phyloP scores from a whole-genome alignment of 2,797 vertebrate species.

The Malacoctenus gilli region DNA sequence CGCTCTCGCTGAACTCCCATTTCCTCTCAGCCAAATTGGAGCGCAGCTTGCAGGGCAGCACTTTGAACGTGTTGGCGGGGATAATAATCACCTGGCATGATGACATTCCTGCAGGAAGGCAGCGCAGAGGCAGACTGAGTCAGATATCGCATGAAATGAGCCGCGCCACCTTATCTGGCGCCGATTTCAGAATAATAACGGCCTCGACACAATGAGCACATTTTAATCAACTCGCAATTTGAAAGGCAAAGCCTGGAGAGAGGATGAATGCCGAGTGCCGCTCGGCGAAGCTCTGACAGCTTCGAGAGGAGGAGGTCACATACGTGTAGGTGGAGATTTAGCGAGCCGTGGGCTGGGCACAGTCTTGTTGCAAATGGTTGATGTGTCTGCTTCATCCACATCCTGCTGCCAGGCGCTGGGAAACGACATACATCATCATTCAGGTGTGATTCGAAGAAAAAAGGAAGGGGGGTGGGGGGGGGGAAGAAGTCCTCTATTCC shows the following conservation, averaged over 20 bases:
- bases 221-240: slow-evolving; percentile 19
- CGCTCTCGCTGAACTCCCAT: slow-evolving; percentile 84
- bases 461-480: no score
- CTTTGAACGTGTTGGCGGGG: slow-evolving; percentile 86
- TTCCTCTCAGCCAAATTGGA: slow-evolving; percentile 90
- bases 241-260: slow-evolving; percentile 1
- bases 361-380: slow-evolving; percentile 75
- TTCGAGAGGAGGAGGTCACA: slow-evolving; percentile 48
- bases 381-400: slow-evolving; percentile 84
- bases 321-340: slow-evolving; percentile 75
- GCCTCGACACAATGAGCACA: slow-evolving; percentile 4
- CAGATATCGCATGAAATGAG: slow-evolving; percentile 24
- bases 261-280: slow-evolving; percentile 5
- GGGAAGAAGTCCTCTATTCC: not conserved
- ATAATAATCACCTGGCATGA: slow-evolving; percentile 84
- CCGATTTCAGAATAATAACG: slow-evolving; percentile 20
- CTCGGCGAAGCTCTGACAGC: slow-evolving; percentile 22
- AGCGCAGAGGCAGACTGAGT: slow-evolving; percentile 20
- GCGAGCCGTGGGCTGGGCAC: slow-evolving; percentile 51
- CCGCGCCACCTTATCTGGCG: not conserved
- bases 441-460: slow-evolving; percentile 2
- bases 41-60: slow-evolving; percentile 87
- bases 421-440: slow-evolving; percentile 51
- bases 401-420: slow-evolving; percentile 89
- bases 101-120: slow-evolving; percentile 53